Evolutionary conservation across 2,797 vertebrate genomes (phyloP).

Genomic region (Muraenolepis orangiensis): DNA sequence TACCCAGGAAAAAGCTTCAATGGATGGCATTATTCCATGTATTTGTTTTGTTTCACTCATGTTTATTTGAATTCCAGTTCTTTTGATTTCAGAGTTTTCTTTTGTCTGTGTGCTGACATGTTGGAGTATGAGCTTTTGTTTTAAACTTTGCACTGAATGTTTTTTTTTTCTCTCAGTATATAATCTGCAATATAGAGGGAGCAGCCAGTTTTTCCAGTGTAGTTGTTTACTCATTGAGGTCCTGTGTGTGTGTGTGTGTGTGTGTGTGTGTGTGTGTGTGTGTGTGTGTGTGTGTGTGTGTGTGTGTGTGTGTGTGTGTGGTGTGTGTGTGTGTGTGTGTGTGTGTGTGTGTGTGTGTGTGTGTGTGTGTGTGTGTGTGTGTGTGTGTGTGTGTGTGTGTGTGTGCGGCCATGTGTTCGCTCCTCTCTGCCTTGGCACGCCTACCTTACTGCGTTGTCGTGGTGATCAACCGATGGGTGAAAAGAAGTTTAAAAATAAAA

Average conservation of each 20-base stretch:
- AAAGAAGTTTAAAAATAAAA: conserved; percentile 41
- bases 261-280: conserved; percentile 26
- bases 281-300: conserved; percentile 2
- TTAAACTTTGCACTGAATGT: conserved; percentile 97
- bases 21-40: conserved; percentile 81
- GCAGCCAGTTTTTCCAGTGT: conserved; percentile 88
- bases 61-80: conserved; percentile 86
- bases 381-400: conserved; percentile 31
- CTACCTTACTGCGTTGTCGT: conserved; percentile 91
- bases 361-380: conserved; percentile 26
- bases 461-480: conserved; percentile 84
- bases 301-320: conserved; percentile 2
- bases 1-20: conserved; percentile 81
- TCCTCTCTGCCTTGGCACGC: conserved; percentile 96
- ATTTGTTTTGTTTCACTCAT: conserved; percentile 79
- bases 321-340: conserved; percentile 3
- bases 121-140: conserved; percentile 92
- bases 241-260: conserved; percentile 64
- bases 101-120: conserved; percentile 78
- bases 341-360: conserved; percentile 14
- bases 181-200: conserved; percentile 83
- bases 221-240: conserved; percentile 98
- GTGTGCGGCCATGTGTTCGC: conserved; percentile 74
- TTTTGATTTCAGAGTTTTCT: conserved; percentile 62
- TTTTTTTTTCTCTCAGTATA: conserved; percentile 86